A percentile compares a stretch with the other conserved stretches of the same genome.
These are phyloP conservation scores for Microplitis mediator DNA, from an alignment of 1,140 invertebrate genomes.

Conservation along the genomic window DNA sequence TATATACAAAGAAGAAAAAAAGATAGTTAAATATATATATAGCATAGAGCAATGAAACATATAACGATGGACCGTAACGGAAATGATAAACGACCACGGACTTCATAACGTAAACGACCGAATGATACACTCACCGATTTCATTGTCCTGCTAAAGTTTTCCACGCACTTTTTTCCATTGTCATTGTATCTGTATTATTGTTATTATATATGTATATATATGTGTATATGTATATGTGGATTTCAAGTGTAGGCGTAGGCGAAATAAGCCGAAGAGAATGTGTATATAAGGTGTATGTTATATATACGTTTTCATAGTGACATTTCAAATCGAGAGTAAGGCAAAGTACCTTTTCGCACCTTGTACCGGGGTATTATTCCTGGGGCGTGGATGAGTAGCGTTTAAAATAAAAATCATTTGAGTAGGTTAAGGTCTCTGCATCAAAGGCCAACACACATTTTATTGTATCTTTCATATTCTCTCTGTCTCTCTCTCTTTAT, in stretches of 20 bases:
- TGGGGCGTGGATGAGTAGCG: conserved; percentile 26
- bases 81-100: conserved; percentile 56
- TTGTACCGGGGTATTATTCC: conserved; percentile 16
- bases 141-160: conserved; percentile 46
- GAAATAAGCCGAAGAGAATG: conserved; percentile 3
- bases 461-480: too few relatives aligned
- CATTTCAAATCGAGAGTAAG: not conserved
- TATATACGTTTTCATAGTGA: conserved; percentile 3
- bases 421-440: conserved; percentile 2
- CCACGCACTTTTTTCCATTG: conserved; percentile 15
- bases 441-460: not conserved
- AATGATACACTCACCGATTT: conserved; percentile 54
- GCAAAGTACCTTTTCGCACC: conserved; percentile 23
- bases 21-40: not conserved
- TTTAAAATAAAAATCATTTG: conserved; percentile 19
- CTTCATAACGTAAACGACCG: conserved; percentile 49
- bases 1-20: not conserved
- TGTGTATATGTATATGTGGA: too few relatives aligned
- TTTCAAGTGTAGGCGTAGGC: not conserved
- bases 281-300: not conserved
- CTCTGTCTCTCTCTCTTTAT: too few relatives aligned
- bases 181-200: not conserved
- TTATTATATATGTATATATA: not conserved
- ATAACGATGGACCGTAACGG: conserved; percentile 10
- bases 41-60: not conserved